Base-by-base conservation (phyloP, 2,888 invertebrate genomes). In the Noctua janthe region DNA sequence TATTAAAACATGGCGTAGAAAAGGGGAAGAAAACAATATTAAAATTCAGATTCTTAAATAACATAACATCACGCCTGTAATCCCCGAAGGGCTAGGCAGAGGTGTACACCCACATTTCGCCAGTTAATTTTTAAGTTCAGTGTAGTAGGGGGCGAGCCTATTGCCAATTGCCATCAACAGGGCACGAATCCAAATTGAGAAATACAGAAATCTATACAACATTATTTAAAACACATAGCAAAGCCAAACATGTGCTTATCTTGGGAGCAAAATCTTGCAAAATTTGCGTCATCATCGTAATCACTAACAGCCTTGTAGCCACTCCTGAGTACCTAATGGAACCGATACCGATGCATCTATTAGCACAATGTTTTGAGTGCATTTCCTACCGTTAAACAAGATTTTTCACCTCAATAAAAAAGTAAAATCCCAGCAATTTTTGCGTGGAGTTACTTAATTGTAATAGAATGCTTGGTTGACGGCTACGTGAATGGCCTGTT, bases 1-100 rank as follows among this genome's bases (percentile, higher is more conserved):
- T 67, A 83, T 70, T 74, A 67, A 74, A 47, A 70, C 15, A 62
- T 62, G 15, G 15, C n/a, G 17, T 13, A 0, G 17, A 70, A 78
- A 49, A 17, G 17, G 17, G 15, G 7, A 54, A 17, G 69, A 1
- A 15, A n/a, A 54, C 20, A 59, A 59, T 74, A 39, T 82, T 75
- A 20, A 7, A 2, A 29, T 66, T 11, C 15, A 62, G 11, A 66
- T 39, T 81, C 1, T n/a, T 56, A 17, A 23, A 23, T 11, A 59
- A 62, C 59, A 29, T 6, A 15, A 29, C 59, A 62, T 62, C 59
- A 62, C 59, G 59, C n/a, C 56, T 81, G 29, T 73, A 5, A 81
- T 35, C 7, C 1, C 2, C 0, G 13, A 13, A n/a, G n/a, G 5
- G 59, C 0, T n/a, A 6, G 11, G 6, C 59, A 59, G n/a, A 59